These are phyloP conservation scores for Pemphredon lugubris DNA, from an alignment of 2,888 invertebrate genomes.

Conservation along the genomic window DNA sequence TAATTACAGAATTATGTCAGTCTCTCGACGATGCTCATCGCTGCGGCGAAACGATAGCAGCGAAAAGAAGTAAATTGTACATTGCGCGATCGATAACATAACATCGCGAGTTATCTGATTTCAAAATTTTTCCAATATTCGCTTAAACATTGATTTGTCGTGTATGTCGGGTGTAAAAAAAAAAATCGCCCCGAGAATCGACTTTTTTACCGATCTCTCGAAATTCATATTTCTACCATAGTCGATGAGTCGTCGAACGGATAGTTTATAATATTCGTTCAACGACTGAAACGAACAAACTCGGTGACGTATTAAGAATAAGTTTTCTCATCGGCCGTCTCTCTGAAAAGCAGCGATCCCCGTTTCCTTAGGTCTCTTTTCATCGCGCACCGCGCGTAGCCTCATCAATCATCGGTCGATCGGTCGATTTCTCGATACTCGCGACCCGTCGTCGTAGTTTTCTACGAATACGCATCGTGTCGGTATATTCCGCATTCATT, in stretches of 20 bases:
- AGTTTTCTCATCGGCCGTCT: too few relatives aligned
- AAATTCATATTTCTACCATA: too few relatives aligned
- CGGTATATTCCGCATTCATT: conserved; percentile 6
- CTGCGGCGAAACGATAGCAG: neutral
- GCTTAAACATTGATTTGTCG: too few relatives aligned
- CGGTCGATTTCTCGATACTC: conserved; percentile 24
- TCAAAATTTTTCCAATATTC: too few relatives aligned
- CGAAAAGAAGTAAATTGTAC: neutral
- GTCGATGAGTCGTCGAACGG: too few relatives aligned
- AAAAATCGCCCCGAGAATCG: too few relatives aligned
- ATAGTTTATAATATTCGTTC: too few relatives aligned
- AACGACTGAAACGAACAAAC: too few relatives aligned
- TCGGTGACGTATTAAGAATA: too few relatives aligned
- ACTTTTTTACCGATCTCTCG: too few relatives aligned
- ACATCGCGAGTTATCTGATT: neutral
- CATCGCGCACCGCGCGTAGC: too few relatives aligned
- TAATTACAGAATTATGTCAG: conserved; percentile 71
- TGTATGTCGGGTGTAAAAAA: too few relatives aligned
- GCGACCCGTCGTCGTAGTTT: conserved; percentile 8
- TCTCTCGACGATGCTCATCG: conserved; percentile 29
- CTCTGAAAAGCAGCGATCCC: neutral
- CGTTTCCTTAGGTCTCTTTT: neutral
- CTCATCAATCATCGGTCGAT: conserved; percentile 3
- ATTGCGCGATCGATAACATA: neutral
- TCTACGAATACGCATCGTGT: conserved; percentile 16